Conservation (phyloP, 2,888 invertebrate genomes). For the Andrena trimmerana region DNA sequence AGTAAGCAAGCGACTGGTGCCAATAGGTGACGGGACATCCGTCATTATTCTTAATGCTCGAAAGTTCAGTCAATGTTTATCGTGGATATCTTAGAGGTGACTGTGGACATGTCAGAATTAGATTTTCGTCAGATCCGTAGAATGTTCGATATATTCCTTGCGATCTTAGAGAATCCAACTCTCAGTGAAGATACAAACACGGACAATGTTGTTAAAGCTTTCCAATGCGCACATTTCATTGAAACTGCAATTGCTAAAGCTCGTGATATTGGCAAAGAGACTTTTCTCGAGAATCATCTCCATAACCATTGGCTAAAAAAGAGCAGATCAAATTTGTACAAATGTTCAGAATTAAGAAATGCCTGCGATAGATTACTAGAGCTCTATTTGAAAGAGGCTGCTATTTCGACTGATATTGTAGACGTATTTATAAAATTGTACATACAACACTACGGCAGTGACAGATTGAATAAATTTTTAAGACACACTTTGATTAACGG, state of each 20-base stretch:
- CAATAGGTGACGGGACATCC: background rate
- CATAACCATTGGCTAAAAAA: slow-evolving; percentile 83
- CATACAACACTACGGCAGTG: slow-evolving; percentile 81
- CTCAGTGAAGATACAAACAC: slow-evolving; percentile 85
- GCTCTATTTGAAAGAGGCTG: slow-evolving; percentile 83
- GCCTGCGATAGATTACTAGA: slow-evolving; percentile 86
- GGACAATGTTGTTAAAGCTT: slow-evolving; percentile 86
- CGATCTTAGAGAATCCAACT: slow-evolving; percentile 81
- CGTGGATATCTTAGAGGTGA: background rate
- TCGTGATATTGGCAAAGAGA: slow-evolving; percentile 80
- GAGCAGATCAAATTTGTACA: slow-evolving; percentile 74
- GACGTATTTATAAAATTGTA: slow-evolving; percentile 85
- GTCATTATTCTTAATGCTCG: background rate
- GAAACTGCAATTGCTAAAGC: slow-evolving; percentile 86
- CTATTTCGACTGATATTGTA: slow-evolving; percentile 79
- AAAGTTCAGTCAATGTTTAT: background rate
- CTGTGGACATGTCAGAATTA: slow-evolving; percentile 50
- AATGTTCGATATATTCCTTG: slow-evolving; percentile 69
- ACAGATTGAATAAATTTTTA: slow-evolving; percentile 84
- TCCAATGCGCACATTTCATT: slow-evolving; percentile 86
- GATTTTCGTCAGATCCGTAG: slow-evolving; percentile 62
- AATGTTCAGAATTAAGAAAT: slow-evolving; percentile 79
- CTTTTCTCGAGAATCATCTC: slow-evolving; percentile 85
- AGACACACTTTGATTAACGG: slow-evolving; percentile 70
- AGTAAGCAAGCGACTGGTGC: background rate